Percentiles rank a stretch among this genome's conserved stretches.
Evolutionary conservation across 2,888 invertebrate species (phyloP).

Genomic region (Scrobipalpa atriplicella): DNA sequence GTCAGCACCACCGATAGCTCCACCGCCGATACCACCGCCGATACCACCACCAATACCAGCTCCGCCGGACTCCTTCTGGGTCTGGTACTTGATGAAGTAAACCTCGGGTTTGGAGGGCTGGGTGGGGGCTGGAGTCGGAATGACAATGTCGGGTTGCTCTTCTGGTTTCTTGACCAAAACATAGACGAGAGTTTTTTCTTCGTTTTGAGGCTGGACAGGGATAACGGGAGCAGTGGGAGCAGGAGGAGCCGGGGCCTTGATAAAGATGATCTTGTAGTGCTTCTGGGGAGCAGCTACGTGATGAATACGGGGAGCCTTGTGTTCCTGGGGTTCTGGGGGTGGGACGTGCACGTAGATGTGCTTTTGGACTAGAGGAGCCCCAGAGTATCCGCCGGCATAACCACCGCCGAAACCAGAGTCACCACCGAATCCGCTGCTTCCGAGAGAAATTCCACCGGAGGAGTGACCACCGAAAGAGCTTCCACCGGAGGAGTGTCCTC

Average conservation of each 20-base stretch:
- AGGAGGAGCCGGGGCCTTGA: conserved; percentile 94
- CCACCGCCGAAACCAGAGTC: conserved; percentile 70
- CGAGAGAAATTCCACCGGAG: conserved; percentile 57
- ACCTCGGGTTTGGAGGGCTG: conserved; percentile 95
- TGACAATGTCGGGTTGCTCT: conserved; percentile 90
- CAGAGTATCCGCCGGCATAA: conserved; percentile 72
- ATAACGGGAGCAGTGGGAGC: conserved; percentile 92
- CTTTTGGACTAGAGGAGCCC: conserved; percentile 88
- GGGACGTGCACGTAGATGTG: conserved; percentile 96
- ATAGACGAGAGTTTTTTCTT: conserved; percentile 94
- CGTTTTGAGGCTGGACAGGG: conserved; percentile 90
- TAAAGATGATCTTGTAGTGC: conserved; percentile 96
- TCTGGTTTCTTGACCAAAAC: conserved; percentile 95
- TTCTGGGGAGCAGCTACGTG: conserved; percentile 90
- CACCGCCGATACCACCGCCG: conserved; percentile 37
- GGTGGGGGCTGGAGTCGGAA: conserved; percentile 90
- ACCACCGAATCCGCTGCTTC: conserved; percentile 59
- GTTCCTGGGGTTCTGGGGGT: conserved; percentile 92
- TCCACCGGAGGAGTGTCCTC: conserved; percentile 42
- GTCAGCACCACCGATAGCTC: conserved; percentile 57
- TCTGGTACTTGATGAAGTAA: conserved; percentile 94
- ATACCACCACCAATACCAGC: conserved; percentile 63
- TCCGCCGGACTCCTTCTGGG: conserved; percentile 81
- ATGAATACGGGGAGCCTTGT: conserved; percentile 85
- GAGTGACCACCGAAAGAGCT: conserved; percentile 66